Conservation (phyloP, 2,113 vertebrate species). For the Nannospalax galili region DNA sequence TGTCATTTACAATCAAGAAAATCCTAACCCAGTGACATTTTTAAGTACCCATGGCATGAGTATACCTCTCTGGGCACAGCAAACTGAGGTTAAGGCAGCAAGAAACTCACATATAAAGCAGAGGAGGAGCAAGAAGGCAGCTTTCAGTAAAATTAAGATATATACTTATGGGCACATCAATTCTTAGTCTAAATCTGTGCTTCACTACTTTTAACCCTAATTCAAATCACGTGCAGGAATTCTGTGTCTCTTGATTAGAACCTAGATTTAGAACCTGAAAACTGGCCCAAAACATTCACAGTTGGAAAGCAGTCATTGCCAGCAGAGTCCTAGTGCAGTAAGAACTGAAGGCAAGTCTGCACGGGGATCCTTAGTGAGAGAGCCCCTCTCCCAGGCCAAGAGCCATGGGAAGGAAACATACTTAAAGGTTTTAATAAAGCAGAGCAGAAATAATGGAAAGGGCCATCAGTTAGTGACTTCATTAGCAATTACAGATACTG, state of each 20-base stretch:
- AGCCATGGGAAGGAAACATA: slow-evolving; percentile 62
- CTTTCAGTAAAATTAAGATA: not conserved
- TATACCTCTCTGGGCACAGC: not conserved
- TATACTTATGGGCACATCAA: not conserved
- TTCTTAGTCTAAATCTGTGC: not conserved
- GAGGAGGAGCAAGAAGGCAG: not conserved
- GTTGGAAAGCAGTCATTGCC: not conserved
- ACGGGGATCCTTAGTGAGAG: not conserved
- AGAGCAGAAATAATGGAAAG: slow-evolving; percentile 25
- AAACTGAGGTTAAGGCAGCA: not conserved
- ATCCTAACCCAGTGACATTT: not conserved
- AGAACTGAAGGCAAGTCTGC: not conserved
- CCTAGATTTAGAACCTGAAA: slow-evolving; percentile 67
- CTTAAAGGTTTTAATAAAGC: slow-evolving; percentile 55
- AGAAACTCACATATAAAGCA: not conserved
- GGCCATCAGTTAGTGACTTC: slow-evolving; percentile 32
- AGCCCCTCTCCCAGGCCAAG: slow-evolving; percentile 22
- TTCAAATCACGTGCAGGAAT: slow-evolving; percentile 69
- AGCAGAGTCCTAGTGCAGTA: not conserved
- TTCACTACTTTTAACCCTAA: slow-evolving; percentile 30
- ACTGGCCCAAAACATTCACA: slow-evolving; percentile 6
- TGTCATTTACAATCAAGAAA: not conserved
- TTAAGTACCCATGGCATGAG: not conserved
- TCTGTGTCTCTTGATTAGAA: slow-evolving; percentile 64
- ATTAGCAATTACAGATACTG: slow-evolving; percentile 16